These are phyloP conservation scores for Ophion slaviceki DNA, from an alignment of 2,888 invertebrate species.

Conservation along the genomic window DNA sequence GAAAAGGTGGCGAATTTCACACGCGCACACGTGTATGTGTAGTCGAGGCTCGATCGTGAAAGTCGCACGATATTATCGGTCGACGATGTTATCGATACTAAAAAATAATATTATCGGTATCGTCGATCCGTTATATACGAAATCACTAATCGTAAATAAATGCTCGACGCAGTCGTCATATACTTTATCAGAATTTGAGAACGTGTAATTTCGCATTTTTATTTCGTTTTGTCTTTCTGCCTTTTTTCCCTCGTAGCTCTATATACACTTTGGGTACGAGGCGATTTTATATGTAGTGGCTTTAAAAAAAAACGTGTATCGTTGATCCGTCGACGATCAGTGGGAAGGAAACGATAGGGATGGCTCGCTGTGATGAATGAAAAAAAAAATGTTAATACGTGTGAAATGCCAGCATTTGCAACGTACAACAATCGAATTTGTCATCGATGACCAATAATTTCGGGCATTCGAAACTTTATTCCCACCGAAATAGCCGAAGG, in stretches of 20 bases:
- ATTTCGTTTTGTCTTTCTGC: background rate
- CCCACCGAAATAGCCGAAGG: conserved; percentile 10
- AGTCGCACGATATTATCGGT: conserved; percentile 21
- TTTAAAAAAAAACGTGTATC: background rate
- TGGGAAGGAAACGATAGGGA: background rate
- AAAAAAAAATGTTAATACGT: conserved; percentile 6
- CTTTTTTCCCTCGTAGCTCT: conserved; percentile 18
- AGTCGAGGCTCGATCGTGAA: conserved; percentile 20
- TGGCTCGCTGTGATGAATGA: background rate
- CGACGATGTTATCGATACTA: conserved; percentile 29
- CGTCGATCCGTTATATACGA: conserved; percentile 14
- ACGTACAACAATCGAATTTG: conserved; percentile 2
- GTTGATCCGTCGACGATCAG: conserved; percentile 21
- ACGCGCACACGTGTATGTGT: background rate
- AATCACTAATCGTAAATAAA: conserved; percentile 11
- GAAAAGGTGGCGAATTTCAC: conserved; percentile 17
- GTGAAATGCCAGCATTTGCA: conserved; percentile 36
- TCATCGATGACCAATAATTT: background rate
- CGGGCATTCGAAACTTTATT: background rate
- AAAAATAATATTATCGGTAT: conserved; percentile 36
- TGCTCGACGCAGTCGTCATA: conserved; percentile 35
- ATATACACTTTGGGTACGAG: conserved; percentile 3
- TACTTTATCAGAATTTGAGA: conserved; percentile 20
- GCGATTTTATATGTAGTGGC: background rate
- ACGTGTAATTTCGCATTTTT: conserved; percentile 13